Conservation (phyloP, 2,113 vertebrate genomes). For the Bucco capensis region DNA sequence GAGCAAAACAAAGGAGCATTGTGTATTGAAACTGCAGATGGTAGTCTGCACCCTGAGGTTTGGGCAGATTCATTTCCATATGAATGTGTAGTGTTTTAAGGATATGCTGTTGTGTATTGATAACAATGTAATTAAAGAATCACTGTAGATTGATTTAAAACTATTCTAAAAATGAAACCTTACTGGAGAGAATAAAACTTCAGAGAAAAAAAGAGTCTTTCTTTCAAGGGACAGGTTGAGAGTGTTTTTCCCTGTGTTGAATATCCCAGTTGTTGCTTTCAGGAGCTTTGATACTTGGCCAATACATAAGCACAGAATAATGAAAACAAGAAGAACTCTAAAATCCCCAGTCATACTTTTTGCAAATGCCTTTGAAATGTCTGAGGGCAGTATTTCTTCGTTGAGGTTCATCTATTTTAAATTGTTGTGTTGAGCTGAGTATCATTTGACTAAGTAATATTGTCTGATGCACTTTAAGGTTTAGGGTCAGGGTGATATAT, state of each 20-base stretch:
- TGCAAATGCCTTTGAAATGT: constrained; percentile 37
- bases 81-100: constrained; percentile 4
- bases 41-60: neutral
- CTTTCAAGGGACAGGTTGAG: neutral
- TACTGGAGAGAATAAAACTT: neutral
- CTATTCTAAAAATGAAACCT: neutral
- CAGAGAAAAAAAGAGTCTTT: neutral
- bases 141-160: neutral
- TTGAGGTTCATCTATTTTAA: constrained; percentile 2
- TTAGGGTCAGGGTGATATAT: neutral
- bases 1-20: constrained; percentile 4
- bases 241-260: neutral
- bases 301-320: constrained; percentile 1
- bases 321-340: constrained; percentile 39
- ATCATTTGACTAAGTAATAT: neutral
- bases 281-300: neutral
- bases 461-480: neutral
- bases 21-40: neutral
- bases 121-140: constrained; percentile 15
- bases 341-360: neutral
- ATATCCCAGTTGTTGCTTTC: constrained; percentile 3
- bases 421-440: neutral
- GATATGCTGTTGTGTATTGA: neutral
- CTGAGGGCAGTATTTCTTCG: constrained; percentile 20
- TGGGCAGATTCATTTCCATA: neutral